These are phyloP conservation scores for Phalacrocorax carbo DNA, from an alignment of 2,113 vertebrate species.

Conservation along the genomic window DNA sequence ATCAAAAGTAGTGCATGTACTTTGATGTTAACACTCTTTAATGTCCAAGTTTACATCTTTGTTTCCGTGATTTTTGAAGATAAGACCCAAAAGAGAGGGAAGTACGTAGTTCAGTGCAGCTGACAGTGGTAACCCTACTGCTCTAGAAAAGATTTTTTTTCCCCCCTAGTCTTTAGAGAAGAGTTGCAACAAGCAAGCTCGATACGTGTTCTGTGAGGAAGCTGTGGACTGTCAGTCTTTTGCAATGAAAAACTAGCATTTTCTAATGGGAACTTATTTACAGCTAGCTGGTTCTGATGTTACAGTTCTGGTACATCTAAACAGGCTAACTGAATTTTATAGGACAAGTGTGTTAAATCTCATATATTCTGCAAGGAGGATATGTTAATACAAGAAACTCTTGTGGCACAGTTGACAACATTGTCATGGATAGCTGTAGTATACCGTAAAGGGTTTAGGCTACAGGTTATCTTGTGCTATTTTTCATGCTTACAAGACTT, in stretches of 20 bases:
- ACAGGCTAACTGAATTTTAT: conserved; percentile 2
- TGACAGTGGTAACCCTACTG: conserved; percentile 22
- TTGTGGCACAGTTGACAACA: not conserved
- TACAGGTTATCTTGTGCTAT: not conserved
- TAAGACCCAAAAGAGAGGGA: conserved; percentile 9
- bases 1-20: conserved; percentile 33
- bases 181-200: conserved; percentile 10
- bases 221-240: not conserved
- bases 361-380: not conserved
- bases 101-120: conserved; percentile 10
- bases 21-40: conserved; percentile 63
- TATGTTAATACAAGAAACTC: not conserved
- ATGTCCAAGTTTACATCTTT: conserved; percentile 62
- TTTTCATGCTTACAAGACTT: not conserved
- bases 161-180: not conserved
- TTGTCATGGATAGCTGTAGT: not conserved
- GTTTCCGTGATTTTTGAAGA: conserved; percentile 60
- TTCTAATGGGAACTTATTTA: conserved; percentile 15
- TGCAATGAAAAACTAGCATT: not conserved
- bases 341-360: not conserved
- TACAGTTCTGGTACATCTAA: not conserved
- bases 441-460: not conserved
- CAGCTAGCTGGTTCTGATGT: not conserved
- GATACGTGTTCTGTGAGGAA: not conserved
- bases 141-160: not conserved